Percentiles rank a stretch among this genome's conserved stretches.
phyloP scores from a whole-genome alignment of 2,888 invertebrate genomes.

The Pogonocherus hispidulus region DNA sequence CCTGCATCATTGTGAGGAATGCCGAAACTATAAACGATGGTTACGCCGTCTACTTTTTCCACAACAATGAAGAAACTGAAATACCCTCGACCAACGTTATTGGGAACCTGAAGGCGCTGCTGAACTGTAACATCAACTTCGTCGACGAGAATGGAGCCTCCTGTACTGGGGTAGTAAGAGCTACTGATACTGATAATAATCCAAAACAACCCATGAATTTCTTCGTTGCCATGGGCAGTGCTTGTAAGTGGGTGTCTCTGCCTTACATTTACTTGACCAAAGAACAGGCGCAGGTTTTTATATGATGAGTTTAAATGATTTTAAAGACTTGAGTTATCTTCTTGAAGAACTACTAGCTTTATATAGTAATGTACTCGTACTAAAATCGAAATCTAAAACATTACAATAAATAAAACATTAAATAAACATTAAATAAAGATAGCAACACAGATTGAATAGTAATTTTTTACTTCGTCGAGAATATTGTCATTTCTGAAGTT shows the following conservation, averaged over 20 bases:
- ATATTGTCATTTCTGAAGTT: too few relatives aligned
- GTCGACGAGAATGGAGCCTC: constrained; percentile 21
- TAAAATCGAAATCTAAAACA: too few relatives aligned
- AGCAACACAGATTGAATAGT: too few relatives aligned
- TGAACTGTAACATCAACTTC: constrained; percentile 27
- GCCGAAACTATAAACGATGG: constrained; percentile 11
- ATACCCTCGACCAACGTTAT: constrained; percentile 30
- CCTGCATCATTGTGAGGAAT: constrained; percentile 27
- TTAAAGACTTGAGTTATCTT: too few relatives aligned
- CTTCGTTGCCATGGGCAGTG: constrained; percentile 4
- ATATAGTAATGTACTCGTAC: too few relatives aligned
- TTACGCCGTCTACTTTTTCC: constrained; percentile 32
- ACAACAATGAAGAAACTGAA: constrained; percentile 29
- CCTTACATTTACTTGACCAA: constrained; percentile 29
- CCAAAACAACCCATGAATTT: constrained; percentile 34
- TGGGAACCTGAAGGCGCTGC: constrained; percentile 22
- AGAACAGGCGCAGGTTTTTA: constrained; percentile 21
- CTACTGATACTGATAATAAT: constrained; percentile 17
- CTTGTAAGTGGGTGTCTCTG: constrained; percentile 27
- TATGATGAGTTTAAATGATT: not conserved
- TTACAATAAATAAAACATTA: too few relatives aligned
- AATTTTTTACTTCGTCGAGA: too few relatives aligned
- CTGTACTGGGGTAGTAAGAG: constrained; percentile 24
- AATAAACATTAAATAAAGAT: too few relatives aligned
- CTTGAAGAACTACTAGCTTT: too few relatives aligned